Percentiles rank a stretch among this genome's conserved stretches.
Conservation (phyloP, 64 coral and sea anemone species). For the Stylophora pistillata region DNA sequence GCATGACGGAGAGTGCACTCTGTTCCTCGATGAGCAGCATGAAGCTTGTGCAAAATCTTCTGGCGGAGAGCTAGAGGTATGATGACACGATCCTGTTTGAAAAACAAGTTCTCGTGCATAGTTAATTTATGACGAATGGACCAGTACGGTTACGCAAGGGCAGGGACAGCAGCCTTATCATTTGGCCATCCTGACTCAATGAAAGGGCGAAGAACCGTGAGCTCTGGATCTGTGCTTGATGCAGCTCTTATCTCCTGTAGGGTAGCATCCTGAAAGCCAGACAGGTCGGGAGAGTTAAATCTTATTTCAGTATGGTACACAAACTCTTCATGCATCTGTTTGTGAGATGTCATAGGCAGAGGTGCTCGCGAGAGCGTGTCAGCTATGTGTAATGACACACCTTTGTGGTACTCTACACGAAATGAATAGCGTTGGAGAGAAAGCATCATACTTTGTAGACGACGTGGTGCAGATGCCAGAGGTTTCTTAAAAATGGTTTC, state of each 20-base stretch:
- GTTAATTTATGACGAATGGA: constrained; percentile 52
- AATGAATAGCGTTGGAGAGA: no score
- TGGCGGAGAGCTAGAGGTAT: constrained; percentile 10
- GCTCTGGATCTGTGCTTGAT: constrained; percentile 56
- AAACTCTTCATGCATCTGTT: no score
- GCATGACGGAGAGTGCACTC: not conserved
- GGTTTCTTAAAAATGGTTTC: no score
- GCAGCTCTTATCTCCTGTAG: constrained; percentile 50
- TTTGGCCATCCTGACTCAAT: constrained; percentile 42
- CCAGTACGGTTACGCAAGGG: constrained; percentile 55
- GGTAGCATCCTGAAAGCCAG: constrained; percentile 58
- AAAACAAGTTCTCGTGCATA: constrained; percentile 55
- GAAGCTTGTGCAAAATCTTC: constrained; percentile 20
- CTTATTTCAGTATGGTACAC: no score
- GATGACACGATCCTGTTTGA: constrained; percentile 55
- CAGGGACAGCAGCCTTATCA: no score
- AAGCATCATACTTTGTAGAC: no score
- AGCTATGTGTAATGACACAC: no score
- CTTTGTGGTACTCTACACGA: no score
- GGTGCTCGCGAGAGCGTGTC: no score
- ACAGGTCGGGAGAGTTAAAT: no score
- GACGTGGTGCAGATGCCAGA: no score
- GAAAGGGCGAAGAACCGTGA: constrained; percentile 29
- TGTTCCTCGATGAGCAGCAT: constrained; percentile 20
- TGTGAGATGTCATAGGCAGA: no score